Base-by-base conservation (phyloP, 2,888 invertebrate genomes). In the Electrophaes corylata region DNA sequence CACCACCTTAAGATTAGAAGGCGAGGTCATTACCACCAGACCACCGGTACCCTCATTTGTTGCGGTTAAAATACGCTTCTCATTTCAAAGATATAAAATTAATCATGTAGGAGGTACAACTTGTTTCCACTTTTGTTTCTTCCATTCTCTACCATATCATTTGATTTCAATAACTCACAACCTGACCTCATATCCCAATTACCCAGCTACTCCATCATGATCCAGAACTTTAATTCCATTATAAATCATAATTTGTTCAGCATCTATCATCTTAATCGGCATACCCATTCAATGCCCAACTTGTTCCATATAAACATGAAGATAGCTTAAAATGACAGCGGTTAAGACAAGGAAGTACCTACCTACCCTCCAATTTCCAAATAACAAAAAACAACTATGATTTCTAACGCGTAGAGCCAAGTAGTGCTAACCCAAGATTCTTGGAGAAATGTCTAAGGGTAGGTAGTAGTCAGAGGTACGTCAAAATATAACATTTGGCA, bases 251-350 rank as follows among this genome's bases (percentile, higher is more conserved):
- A 59, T 65, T 67, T 64, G 58, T 53, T 55, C 61, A 48, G 57
- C 66, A 67, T 67, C 67, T 67, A 66, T 67, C 67, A 67, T 64
- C 57, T 61, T 65, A 65, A 66, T 59, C 47, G 62, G 53, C 44
- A 58, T 62, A 59, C 33, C 51, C 60, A 65, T 65, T 59, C 50
- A 56, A 59, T 65, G 57, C 58, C 57, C 39, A 52, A 52, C 58
- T 39, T 52, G 49, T 29, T 65, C 53, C 66, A 58, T 57, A 62
- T 54, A 60, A 67, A 64, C 57, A 58, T 12, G 14, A 23, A 41
- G 14, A 10, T 11, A 57, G 56, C 55, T 44, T 45, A 40, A 14
- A 26, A 16, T 8, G 12, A 26, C 2, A 12, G 1, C 23, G 10
- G 54, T 44, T 19, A 18, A 12, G 19, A 29, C 48, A 39, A 2